Percentiles rank a stretch among this genome's conserved stretches.
These are phyloP conservation scores for Pampus argenteus DNA, from an alignment of 2,797 vertebrate genomes.

Conservation along the genomic window DNA sequence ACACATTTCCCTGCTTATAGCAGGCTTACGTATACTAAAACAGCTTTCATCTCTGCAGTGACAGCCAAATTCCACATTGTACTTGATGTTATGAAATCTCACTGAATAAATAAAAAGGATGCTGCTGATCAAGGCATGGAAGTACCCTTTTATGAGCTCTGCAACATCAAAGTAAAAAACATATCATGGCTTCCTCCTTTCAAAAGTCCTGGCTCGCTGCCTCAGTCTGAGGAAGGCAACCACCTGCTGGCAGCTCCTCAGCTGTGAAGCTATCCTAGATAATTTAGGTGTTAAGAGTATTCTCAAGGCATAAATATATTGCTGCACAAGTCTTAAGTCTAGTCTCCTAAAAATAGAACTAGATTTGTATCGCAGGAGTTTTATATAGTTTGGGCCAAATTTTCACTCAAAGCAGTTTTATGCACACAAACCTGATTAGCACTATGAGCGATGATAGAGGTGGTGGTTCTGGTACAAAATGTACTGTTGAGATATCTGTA, in stretches of 20 bases:
- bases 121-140: slow-evolving; percentile 66
- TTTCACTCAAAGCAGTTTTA: slow-evolving; percentile 38
- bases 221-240: slow-evolving; percentile 59
- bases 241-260: slow-evolving; percentile 71
- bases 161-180: slow-evolving; percentile 66
- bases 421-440: slow-evolving; percentile 31
- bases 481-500: slow-evolving; percentile 32
- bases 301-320: slow-evolving; percentile 66
- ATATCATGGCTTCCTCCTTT: slow-evolving; percentile 57
- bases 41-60: slow-evolving; percentile 46
- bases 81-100: slow-evolving; percentile 61
- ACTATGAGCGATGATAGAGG: background rate
- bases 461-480: slow-evolving; percentile 18
- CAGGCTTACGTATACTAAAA: slow-evolving; percentile 18
- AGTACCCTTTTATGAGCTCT: slow-evolving; percentile 65
- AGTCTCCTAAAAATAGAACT: slow-evolving; percentile 56
- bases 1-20: slow-evolving; percentile 4
- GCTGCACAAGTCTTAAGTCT: slow-evolving; percentile 43
- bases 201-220: slow-evolving; percentile 58
- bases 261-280: slow-evolving; percentile 57
- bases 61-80: slow-evolving; percentile 52
- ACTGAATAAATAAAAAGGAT: slow-evolving; percentile 64
- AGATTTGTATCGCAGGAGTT: slow-evolving; percentile 40
- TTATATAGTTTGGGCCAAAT: slow-evolving; percentile 19
- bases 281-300: slow-evolving; percentile 65